phyloP scores from a whole-genome alignment of 2,888 invertebrate species.

The Drosophila hamatofila region DNA sequence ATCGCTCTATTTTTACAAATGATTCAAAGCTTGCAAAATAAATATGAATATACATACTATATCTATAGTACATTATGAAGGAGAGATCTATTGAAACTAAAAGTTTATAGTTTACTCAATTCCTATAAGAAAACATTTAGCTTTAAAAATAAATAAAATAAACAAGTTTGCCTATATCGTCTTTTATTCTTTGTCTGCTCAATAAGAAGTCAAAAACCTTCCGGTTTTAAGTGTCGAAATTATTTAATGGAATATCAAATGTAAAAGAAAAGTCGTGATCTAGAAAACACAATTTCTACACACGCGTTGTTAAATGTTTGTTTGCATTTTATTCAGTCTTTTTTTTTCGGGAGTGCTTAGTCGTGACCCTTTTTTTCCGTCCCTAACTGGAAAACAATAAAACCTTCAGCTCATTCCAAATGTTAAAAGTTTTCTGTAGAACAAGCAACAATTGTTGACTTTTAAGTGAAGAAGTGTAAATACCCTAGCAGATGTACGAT shows the following conservation, averaged over 20 bases:
- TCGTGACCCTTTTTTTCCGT: constrained; percentile 11
- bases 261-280: constrained; percentile 29
- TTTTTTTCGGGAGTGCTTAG: neutral
- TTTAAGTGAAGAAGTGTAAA: neutral
- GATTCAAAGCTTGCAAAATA: neutral
- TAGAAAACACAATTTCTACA: constrained; percentile 14
- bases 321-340: neutral
- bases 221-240: neutral
- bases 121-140: neutral
- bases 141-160: neutral
- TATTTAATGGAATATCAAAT: constrained; percentile 7
- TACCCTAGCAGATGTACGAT: neutral
- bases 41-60: neutral
- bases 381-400: constrained; percentile 14
- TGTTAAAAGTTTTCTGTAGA: constrained; percentile 4
- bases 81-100: neutral
- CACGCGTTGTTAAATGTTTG: constrained; percentile 9
- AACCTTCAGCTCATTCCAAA: constrained; percentile 3
- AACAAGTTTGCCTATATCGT: too few species aligned
- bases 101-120: too few species aligned
- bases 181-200: too few species aligned
- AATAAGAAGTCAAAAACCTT: neutral
- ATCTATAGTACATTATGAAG: too few species aligned
- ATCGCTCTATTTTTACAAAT: neutral
- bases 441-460: constrained; percentile 5